Evolutionary conservation across 30 jellyfish, hydroid and myxozoan species (phyloP).

Genomic region (Pelagia noctiluca): DNA sequence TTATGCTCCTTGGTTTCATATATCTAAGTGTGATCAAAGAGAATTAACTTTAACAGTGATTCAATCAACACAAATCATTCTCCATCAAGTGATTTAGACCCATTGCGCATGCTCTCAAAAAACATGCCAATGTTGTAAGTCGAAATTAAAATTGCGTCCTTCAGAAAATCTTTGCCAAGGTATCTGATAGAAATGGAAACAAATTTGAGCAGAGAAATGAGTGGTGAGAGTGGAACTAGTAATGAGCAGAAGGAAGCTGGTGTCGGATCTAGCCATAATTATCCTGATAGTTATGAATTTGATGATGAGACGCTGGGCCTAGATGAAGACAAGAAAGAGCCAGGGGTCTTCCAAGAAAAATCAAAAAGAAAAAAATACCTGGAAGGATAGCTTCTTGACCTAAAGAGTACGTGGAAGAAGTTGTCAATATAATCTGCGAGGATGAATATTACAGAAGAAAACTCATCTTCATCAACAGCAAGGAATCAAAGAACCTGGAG

Average conservation of each 20-base stretch:
- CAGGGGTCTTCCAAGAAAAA: not conserved
- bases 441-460: not conserved
- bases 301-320: slow-evolving; percentile 7
- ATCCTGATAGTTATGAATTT: not conserved
- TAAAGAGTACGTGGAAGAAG: not conserved
- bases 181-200: not conserved
- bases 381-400: not conserved
- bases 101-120: not conserved
- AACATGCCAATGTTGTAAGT: not conserved
- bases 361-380: not conserved
- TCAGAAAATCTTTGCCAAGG: slow-evolving; percentile 1
- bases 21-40: not conserved
- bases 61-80: not conserved
- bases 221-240: slow-evolving; percentile 1
- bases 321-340: not conserved
- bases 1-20: slow-evolving; percentile 1
- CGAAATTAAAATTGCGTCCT: not conserved
- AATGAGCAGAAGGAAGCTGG: slow-evolving; percentile 1
- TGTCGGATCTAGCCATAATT: slow-evolving; percentile 5
- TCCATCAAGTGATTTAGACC: not conserved
- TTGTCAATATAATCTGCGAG: slow-evolving; percentile 5
- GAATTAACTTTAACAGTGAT: not conserved
- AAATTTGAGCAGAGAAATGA: not conserved
- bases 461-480: slow-evolving; percentile 17
- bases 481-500: not conserved